These are phyloP conservation scores for Equus quagga DNA, from an alignment of 2,113 vertebrate genomes.

Conservation along the genomic window DNA sequence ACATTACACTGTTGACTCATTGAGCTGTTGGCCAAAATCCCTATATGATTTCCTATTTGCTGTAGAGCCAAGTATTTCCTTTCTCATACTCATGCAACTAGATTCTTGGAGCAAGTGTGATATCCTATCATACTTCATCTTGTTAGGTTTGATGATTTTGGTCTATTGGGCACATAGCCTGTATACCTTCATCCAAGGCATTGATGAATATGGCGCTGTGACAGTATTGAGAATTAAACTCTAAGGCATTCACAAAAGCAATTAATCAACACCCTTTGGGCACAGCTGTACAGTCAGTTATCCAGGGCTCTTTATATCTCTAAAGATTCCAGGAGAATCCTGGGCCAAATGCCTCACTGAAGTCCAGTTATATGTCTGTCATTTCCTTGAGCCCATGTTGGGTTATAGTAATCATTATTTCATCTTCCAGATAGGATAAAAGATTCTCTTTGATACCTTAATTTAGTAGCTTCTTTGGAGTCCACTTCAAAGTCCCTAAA, in stretches of 20 bases:
- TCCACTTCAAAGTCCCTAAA: not conserved
- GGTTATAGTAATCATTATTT: not conserved
- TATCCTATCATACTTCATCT: conserved; percentile 30
- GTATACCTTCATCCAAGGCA: not conserved
- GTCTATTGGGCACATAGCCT: not conserved
- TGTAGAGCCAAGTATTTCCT: not conserved
- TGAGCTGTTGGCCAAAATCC: conserved; percentile 22
- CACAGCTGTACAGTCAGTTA: not conserved
- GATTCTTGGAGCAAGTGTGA: conserved; percentile 33
- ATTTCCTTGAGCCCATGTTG: not conserved
- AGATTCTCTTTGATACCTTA: not conserved
- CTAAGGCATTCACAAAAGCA: conserved; percentile 24
- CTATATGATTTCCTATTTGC: conserved; percentile 36
- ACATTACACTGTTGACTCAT: conserved; percentile 37
- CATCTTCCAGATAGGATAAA: not conserved
- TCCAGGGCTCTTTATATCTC: not conserved
- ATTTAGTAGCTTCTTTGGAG: not conserved
- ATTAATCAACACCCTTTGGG: not conserved
- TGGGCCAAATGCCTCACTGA: not conserved
- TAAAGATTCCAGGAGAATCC: not conserved
- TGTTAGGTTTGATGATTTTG: conserved; percentile 25
- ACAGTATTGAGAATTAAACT: not conserved
- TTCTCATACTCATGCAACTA: not conserved
- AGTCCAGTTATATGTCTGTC: not conserved
- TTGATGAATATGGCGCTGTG: not conserved